Conservation (phyloP, 2,113 vertebrate genomes). For the Oryzias melastigma region DNA sequence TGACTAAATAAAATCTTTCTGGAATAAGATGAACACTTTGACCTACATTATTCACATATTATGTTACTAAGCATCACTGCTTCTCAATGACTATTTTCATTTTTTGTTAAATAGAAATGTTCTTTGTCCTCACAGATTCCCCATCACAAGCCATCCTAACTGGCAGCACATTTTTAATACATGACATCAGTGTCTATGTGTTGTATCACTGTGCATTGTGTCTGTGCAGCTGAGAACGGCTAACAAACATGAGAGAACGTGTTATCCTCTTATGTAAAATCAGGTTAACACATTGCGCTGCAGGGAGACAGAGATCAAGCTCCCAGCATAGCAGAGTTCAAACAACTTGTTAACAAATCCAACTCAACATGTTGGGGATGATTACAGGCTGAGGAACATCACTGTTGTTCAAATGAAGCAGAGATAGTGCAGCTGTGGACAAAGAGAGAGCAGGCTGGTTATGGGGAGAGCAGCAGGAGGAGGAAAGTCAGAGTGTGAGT, state of each 20-base stretch:
- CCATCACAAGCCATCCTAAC: neutral
- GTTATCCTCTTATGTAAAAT: slow-evolving; percentile 24
- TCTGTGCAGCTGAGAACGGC: slow-evolving; percentile 22
- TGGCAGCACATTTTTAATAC: neutral
- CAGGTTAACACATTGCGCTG: slow-evolving; percentile 30
- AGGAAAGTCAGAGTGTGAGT: slow-evolving; percentile 9
- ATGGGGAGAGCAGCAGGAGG: slow-evolving; percentile 12
- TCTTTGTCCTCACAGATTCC: neutral
- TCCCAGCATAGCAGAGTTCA: slow-evolving; percentile 12
- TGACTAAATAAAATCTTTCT: no score
- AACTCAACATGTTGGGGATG: slow-evolving; percentile 12
- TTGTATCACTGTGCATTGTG: no score
- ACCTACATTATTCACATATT: no score
- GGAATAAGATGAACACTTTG: no score
- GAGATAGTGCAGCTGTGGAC: slow-evolving; percentile 15
- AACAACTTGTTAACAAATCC: slow-evolving; percentile 37
- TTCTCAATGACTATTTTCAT: neutral
- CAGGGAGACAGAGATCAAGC: slow-evolving; percentile 23
- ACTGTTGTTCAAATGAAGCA: slow-evolving; percentile 9
- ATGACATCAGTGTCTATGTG: slow-evolving; percentile 1
- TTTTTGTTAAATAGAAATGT: neutral
- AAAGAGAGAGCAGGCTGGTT: slow-evolving; percentile 8
- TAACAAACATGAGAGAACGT: slow-evolving; percentile 18
- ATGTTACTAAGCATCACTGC: neutral
- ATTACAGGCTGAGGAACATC: slow-evolving; percentile 21